Evolutionary conservation across 2,113 vertebrate genomes (phyloP).

Genomic region (Speoplatyrhinus poulsoni): DNA sequence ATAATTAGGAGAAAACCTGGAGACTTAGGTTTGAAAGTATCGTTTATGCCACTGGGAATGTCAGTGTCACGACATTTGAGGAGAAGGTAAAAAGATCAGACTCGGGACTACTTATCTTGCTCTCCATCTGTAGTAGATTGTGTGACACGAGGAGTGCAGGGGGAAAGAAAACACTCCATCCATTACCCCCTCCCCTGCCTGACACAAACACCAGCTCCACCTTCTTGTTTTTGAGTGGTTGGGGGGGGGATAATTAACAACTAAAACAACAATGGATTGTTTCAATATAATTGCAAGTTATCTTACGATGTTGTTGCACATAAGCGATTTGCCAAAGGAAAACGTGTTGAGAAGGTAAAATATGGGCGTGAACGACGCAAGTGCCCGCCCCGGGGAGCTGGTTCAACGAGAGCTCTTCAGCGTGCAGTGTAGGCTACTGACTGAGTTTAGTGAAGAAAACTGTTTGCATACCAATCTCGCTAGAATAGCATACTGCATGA

Average conservation of each 20-base stretch:
- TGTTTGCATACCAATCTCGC: conserved; percentile 59
- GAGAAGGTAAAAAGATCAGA: conserved; percentile 66
- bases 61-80: conserved; percentile 75
- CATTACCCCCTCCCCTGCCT: conserved; percentile 14
- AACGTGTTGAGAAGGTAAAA: conserved; percentile 16
- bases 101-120: conserved; percentile 68
- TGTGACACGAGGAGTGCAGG: conserved; percentile 64
- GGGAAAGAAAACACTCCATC: conserved; percentile 66
- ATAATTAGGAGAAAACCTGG: conserved; percentile 28
- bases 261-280: conserved; percentile 5
- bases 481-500: not conserved
- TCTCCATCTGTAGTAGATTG: conserved; percentile 75
- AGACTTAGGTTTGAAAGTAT: conserved; percentile 47
- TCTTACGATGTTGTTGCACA: conserved; percentile 30
- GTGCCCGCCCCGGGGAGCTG: conserved; percentile 61
- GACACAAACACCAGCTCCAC: conserved; percentile 50
- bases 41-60: conserved; percentile 72
- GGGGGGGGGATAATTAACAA: conserved; percentile 62
- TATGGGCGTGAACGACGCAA: conserved; percentile 46
- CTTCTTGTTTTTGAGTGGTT: conserved; percentile 51
- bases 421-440: conserved; percentile 12
- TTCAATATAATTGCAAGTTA: conserved; percentile 30
- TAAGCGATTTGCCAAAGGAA: not conserved
- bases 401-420: conserved; percentile 32
- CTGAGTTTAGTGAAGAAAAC: conserved; percentile 43